Evolutionary conservation across 2,113 vertebrate species (phyloP).

Genomic region (Oncorhynchus tshawytscha): DNA sequence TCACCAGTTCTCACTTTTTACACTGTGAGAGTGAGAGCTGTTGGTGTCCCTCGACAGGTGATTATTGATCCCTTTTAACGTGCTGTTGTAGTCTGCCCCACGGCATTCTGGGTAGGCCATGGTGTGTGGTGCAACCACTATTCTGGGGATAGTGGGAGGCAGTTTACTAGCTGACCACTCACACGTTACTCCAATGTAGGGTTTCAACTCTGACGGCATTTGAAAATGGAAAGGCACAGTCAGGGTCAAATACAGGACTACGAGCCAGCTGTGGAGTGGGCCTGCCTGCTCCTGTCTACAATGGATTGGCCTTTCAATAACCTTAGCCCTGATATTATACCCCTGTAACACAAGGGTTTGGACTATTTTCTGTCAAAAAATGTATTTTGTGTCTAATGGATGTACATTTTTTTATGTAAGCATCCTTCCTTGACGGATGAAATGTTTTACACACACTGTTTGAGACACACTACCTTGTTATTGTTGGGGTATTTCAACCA

Average conservation of each 20-base stretch:
- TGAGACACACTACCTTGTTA: constrained; percentile 29
- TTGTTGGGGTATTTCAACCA: constrained; percentile 54
- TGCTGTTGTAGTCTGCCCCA: constrained; percentile 62
- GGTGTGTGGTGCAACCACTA: constrained; percentile 53
- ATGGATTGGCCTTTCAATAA: constrained; percentile 31
- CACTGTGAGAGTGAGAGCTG: constrained; percentile 50
- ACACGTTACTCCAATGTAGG: constrained; percentile 49
- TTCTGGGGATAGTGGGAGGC: constrained; percentile 39
- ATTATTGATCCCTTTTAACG: constrained; percentile 66
- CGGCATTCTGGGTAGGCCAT: constrained; percentile 53
- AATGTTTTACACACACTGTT: constrained; percentile 16
- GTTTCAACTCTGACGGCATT: constrained; percentile 57
- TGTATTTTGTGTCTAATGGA: constrained; percentile 21
- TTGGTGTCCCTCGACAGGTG: constrained; percentile 59
- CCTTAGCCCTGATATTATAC: not conserved
- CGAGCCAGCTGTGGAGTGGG: constrained; percentile 37
- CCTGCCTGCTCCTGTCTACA: constrained; percentile 17
- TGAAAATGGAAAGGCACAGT: constrained; percentile 27
- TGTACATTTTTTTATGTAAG: constrained; percentile 42
- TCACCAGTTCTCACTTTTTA: constrained; percentile 47
- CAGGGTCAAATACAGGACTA: constrained; percentile 48
- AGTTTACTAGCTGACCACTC: constrained; percentile 59
- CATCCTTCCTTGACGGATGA: constrained; percentile 2
- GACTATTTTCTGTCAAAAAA: constrained; percentile 7
- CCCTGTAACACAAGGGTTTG: not conserved